Evolutionary conservation across 1,140 invertebrate species (phyloP).

Genomic region (Ostrea denselamellosa): DNA sequence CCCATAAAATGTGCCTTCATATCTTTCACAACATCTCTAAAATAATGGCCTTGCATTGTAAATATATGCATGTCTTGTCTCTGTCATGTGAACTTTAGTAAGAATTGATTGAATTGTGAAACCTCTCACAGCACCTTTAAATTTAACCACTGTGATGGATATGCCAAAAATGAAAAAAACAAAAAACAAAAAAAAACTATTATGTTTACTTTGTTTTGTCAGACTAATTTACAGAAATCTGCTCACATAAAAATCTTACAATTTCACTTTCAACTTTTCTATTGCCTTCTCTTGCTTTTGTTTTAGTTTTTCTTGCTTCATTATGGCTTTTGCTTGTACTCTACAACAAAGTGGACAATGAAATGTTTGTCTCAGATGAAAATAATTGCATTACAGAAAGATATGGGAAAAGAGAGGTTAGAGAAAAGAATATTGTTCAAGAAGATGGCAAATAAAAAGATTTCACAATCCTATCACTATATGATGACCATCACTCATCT

Average conservation of each 20-base stretch:
- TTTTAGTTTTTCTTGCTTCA: conserved; percentile 64
- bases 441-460: background rate
- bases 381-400: background rate
- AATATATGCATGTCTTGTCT: background rate
- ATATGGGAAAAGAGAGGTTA: background rate
- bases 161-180: background rate
- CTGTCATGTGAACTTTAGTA: background rate
- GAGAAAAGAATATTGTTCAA: background rate
- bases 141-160: background rate
- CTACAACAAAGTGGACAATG: conserved; percentile 41
- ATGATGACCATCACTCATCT: background rate
- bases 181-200: too few relatives aligned
- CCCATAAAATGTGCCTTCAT: conserved; percentile 68
- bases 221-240: too few relatives aligned
- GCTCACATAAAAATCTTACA: conserved; percentile 27
- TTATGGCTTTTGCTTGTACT: conserved; percentile 56
- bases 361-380: background rate
- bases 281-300: conserved; percentile 66
- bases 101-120: background rate
- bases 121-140: background rate
- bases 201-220: too few relatives aligned
- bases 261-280: conserved; percentile 67
- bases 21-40: conserved; percentile 54
- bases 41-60: background rate
- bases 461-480: background rate